These are phyloP conservation scores for Aurelia sp. DNA, from an alignment of 30 jellyfish, hydroid and myxozoan genomes.

Conservation along the genomic window DNA sequence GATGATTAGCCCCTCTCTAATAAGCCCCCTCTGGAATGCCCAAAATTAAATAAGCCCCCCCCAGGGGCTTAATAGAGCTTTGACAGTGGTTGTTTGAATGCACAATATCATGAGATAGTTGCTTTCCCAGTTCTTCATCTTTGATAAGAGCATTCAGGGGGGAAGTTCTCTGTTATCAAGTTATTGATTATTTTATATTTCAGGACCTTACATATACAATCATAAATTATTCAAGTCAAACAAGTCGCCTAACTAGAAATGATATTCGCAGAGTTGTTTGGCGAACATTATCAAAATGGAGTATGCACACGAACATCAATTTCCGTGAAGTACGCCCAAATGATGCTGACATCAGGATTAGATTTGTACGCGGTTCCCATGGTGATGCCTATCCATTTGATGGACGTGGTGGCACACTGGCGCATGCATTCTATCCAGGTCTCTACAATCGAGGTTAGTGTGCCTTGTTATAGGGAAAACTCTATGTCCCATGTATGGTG, in stretches of 20 bases:
- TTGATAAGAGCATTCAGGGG: too few relatives aligned
- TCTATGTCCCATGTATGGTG: too few relatives aligned
- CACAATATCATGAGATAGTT: too few relatives aligned
- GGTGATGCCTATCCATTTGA: constrained; percentile 93
- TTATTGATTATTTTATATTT: neutral
- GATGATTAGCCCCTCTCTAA: too few relatives aligned
- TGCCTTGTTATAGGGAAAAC: neutral
- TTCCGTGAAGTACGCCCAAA: constrained; percentile 56
- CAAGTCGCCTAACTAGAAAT: constrained; percentile 41
- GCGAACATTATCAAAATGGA: constrained; percentile 79
- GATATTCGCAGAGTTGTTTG: constrained; percentile 64
- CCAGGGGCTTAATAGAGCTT: too few relatives aligned
- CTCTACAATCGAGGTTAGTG: constrained; percentile 7
- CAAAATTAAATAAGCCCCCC: too few relatives aligned
- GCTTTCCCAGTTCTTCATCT: neutral
- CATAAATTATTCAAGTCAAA: constrained; percentile 43
- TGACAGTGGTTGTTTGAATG: too few relatives aligned
- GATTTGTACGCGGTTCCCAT: constrained; percentile 69
- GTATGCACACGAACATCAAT: constrained; percentile 61
- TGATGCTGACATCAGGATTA: constrained; percentile 79
- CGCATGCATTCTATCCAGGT: constrained; percentile 96
- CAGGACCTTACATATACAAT: constrained; percentile 76
- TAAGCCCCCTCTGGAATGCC: too few relatives aligned
- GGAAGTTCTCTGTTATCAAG: too few relatives aligned
- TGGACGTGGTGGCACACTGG: constrained; percentile 96